Conservation (phyloP, 2,797 vertebrate species). For the Anguilla pacifica region DNA sequence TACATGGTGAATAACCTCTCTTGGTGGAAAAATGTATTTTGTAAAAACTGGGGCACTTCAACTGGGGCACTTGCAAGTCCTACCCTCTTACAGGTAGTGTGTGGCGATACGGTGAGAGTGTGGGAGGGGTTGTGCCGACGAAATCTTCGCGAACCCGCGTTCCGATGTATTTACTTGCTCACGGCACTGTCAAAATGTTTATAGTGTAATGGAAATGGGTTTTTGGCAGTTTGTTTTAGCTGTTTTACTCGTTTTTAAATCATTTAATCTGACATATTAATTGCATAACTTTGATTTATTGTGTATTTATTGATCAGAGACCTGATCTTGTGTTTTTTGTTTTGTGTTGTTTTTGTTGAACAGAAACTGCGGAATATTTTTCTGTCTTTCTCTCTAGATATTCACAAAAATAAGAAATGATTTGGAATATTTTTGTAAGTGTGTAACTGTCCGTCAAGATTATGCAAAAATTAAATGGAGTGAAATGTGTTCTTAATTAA, state of each 20-base stretch:
- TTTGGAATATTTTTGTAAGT: slow-evolving; percentile 14
- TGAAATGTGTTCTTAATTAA: neutral
- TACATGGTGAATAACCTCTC: neutral
- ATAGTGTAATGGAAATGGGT: neutral
- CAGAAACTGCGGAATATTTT: slow-evolving; percentile 22
- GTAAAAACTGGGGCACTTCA: neutral
- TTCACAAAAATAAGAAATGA: slow-evolving; percentile 18
- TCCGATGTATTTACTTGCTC: neutral
- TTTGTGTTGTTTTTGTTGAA: slow-evolving; percentile 6
- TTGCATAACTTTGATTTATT: slow-evolving; percentile 17
- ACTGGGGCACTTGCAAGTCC: neutral
- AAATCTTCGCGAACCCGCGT: neutral
- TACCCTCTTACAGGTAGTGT: neutral
- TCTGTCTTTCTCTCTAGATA: slow-evolving; percentile 9
- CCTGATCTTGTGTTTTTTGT: neutral
- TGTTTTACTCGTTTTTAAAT: neutral
- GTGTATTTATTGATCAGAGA: slow-evolving; percentile 31
- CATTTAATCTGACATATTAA: slow-evolving; percentile 19
- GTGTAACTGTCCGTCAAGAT: neutral
- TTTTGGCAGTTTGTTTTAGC: neutral
- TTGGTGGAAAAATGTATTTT: neutral
- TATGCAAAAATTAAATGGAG: slow-evolving; percentile 26
- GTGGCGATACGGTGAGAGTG: neutral
- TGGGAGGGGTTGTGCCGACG: neutral
- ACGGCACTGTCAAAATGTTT: neutral